These are phyloP conservation scores for Sebastes steindachneri DNA, from an alignment of 2,797 vertebrate species.

Conservation along the genomic window DNA sequence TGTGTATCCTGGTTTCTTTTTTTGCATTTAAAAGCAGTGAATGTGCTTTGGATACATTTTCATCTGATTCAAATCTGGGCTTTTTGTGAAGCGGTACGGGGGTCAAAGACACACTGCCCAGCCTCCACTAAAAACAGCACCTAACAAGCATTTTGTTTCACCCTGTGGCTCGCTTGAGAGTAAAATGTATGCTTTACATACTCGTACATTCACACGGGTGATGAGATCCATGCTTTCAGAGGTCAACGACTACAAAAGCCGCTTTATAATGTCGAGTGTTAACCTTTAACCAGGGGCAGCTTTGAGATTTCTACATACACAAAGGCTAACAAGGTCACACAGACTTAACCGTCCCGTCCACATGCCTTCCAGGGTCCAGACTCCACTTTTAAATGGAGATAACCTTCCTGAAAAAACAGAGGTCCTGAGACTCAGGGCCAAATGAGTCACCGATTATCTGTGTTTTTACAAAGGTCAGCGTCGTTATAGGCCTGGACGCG, in stretches of 20 bases:
- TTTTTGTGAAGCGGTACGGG: background rate
- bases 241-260: conserved; percentile 54
- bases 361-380: conserved; percentile 63
- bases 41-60: background rate
- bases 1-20: background rate
- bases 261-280: conserved; percentile 54
- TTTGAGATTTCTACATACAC: conserved; percentile 54
- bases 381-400: conserved; percentile 66
- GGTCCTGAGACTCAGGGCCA: conserved; percentile 55
- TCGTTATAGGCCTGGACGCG: conserved; percentile 20
- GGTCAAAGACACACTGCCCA: background rate
- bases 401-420: conserved; percentile 66
- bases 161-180: background rate
- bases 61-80: background rate
- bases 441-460: conserved; percentile 73
- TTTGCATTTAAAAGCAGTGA: background rate
- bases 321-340: conserved; percentile 69
- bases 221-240: conserved; percentile 20
- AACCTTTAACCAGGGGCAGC: conserved; percentile 72
- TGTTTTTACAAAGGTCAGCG: conserved; percentile 78
- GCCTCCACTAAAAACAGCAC: background rate
- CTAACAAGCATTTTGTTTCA: conserved; percentile 1
- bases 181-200: background rate
- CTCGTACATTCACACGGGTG: conserved; percentile 19
- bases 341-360: conserved; percentile 42